These are phyloP conservation scores for Mesochorus sp. DNA, from an alignment of 2,888 invertebrate genomes.

Conservation along the genomic window DNA sequence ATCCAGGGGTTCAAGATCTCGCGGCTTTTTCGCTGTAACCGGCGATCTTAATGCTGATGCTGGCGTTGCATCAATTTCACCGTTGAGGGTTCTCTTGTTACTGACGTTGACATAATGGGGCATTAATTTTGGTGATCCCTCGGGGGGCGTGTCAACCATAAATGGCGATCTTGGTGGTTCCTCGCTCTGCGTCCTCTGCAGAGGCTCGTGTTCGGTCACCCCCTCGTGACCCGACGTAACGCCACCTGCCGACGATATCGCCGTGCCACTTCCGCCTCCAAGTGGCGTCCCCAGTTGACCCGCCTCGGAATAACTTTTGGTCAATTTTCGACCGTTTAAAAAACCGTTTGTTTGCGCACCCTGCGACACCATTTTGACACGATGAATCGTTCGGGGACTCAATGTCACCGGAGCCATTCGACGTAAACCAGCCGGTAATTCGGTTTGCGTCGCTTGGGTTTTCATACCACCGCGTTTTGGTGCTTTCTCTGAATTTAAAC, in stretches of 20 bases:
- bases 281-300: constrained; percentile 82
- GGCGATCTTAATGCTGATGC: constrained; percentile 17
- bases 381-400: constrained; percentile 92
- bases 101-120: constrained; percentile 23
- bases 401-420: constrained; percentile 84
- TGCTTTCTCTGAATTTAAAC: constrained; percentile 86
- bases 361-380: constrained; percentile 94
- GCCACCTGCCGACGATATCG: constrained; percentile 27
- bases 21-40: constrained; percentile 6
- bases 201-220: constrained; percentile 87
- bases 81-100: constrained; percentile 71
- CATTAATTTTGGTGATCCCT: constrained; percentile 62
- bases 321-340: constrained; percentile 89
- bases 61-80: constrained; percentile 65
- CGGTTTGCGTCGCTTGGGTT: constrained; percentile 96
- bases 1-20: constrained; percentile 76
- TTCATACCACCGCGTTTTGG: constrained; percentile 93
- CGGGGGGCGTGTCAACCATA: constrained; percentile 84
- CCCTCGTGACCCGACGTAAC: constrained; percentile 67
- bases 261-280: constrained; percentile 68
- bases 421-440: constrained; percentile 87
- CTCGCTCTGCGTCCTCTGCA: constrained; percentile 93
- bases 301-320: constrained; percentile 93
- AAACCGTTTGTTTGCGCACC: constrained; percentile 95
- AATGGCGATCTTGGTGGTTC: constrained; percentile 91